Evolutionary conservation across 2,888 invertebrate genomes (phyloP).

Genomic region (Trachelus tabidus): DNA sequence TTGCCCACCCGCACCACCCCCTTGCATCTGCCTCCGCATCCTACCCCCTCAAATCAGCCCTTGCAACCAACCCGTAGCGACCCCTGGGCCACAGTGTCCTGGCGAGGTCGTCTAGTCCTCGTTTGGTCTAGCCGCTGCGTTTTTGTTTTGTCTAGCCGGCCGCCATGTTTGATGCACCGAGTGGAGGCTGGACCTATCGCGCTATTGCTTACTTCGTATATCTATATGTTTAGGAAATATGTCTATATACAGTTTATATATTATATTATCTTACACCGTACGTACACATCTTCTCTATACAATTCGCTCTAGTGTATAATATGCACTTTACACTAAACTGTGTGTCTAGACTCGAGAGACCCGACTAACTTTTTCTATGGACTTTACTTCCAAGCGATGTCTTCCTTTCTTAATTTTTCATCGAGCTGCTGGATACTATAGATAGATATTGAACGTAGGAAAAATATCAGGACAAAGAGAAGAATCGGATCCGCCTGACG

Average conservation of each 20-base stretch:
- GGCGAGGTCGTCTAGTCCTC: slow-evolving; percentile 30
- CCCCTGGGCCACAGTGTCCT: slow-evolving; percentile 12
- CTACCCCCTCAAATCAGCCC: background rate
- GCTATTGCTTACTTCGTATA: background rate
- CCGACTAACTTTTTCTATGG: background rate
- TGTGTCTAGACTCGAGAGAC: background rate
- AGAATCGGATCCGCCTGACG: background rate
- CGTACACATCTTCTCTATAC: background rate
- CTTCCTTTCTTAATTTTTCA: background rate
- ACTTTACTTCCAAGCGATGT: background rate
- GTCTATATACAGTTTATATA: background rate
- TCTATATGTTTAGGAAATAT: background rate
- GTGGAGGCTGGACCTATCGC: slow-evolving; percentile 21
- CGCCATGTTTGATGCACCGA: slow-evolving; percentile 39
- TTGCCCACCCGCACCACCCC: background rate
- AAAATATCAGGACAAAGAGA: background rate
- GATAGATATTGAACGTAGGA: background rate
- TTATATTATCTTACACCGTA: background rate
- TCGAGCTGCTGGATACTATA: background rate
- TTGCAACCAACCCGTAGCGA: slow-evolving; percentile 24
- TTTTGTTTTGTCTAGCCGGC: slow-evolving; percentile 36
- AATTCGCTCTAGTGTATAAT: background rate
- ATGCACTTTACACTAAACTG: background rate
- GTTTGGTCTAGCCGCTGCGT: slow-evolving; percentile 30
- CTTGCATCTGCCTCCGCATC: background rate